Base-by-base conservation (phyloP, 92 coral and sea anemone genomes). In the Virgularia gustaviana region DNA sequence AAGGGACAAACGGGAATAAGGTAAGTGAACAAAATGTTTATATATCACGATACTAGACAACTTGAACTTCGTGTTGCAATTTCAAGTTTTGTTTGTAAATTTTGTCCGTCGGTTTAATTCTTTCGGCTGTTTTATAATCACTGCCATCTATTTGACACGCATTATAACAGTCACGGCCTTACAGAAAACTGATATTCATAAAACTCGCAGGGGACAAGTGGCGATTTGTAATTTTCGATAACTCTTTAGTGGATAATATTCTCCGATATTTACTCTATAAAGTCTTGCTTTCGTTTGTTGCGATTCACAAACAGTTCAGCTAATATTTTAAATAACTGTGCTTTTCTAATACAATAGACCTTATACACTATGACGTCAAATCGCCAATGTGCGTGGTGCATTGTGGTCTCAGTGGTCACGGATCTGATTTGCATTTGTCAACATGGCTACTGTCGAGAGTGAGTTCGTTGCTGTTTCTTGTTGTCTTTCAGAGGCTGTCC, bases 241-340 rank as follows among this genome's bases (percentile, higher is more conserved):
- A 56, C 32, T 56, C 20, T 23, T 47, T 56, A 6, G 36, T 56
- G 63, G 30, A 56, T 29, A 56, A 23, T 56, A 56, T 56, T 56
- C 63, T 56, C 63, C 36, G 32, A 23, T 23, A 56, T 56, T 56
- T 56, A 56, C 63, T 56, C 30, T 6, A 23, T 56, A 56, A 56
- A 56, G 63, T 56, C n/a, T 8, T 56, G 63, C 63, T 56, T 56
- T 56, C 36, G 63, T 56, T 23, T 56, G 63, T 56, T 56, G 63
- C 63, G 32, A 56, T 56, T 56, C 63, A 56, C 28, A 23, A 56
- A 23, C 36, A 56, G 63, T 56, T 56, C 28, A 56, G 63, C 32
- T 56, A 56, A 56, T 56, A 56, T 56, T 56, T 56, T 7, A 29
- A 56, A 56, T 23, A 56, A 56, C 12, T 56, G 63, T 56, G 36